Percentiles rank a stretch among this genome's conserved stretches.
Evolutionary conservation across 2,113 vertebrate genomes (phyloP).

Genomic region (Megaleporinus macrocephalus): DNA sequence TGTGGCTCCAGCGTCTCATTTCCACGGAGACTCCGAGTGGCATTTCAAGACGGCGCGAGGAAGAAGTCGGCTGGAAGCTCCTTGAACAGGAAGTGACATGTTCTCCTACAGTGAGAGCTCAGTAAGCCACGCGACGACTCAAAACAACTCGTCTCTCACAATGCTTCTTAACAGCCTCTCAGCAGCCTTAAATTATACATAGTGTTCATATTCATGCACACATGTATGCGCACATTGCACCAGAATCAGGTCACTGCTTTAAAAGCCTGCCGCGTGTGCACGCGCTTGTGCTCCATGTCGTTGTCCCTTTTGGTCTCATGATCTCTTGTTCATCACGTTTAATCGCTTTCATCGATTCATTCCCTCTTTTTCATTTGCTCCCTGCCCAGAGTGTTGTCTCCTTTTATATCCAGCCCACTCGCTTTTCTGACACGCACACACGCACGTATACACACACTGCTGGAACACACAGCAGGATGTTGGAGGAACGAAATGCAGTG

Average conservation of each 20-base stretch:
- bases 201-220: background rate
- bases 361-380: conserved; percentile 37
- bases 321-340: conserved; percentile 20
- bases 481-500: background rate
- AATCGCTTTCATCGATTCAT: conserved; percentile 36
- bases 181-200: background rate
- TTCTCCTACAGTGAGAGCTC: background rate
- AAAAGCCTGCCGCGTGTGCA: conserved; percentile 8
- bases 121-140: too few species aligned
- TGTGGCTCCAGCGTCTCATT: background rate
- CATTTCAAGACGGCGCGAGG: background rate
- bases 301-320: conserved; percentile 12
- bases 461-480: background rate
- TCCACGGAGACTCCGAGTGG: background rate
- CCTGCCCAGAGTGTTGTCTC: conserved; percentile 37
- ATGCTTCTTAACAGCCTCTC: background rate
- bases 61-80: background rate
- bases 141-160: too few species aligned
- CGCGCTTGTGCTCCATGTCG: background rate
- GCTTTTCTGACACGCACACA: background rate
- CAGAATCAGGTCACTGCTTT: background rate
- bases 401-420: conserved; percentile 23
- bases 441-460: background rate
- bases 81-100: background rate
- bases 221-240: background rate